Evolutionary conservation across 30 jellyfish, hydroid and myxozoan genomes (phyloP), one percentile per base, ranked within the genome.

Genomic region (Hydractinia echinata): DNA sequence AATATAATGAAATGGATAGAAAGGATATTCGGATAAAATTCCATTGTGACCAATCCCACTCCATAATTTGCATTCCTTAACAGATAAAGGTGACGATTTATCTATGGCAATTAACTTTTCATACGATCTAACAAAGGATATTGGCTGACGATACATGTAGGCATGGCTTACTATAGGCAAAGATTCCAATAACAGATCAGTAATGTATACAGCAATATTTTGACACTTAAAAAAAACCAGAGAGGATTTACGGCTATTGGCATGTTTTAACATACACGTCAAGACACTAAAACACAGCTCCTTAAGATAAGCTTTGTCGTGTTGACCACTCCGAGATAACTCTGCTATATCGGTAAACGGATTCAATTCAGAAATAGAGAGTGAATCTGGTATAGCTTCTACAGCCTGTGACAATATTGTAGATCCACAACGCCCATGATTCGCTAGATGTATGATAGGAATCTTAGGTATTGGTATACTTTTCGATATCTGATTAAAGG

Each of bases 381-480:
- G 60, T 5, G 85, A 13, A 8, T 58, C 48, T 4, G 85, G 85
- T 53, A 77, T 77, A 19, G 77, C 50, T 15, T 77, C 85, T 53
- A 77, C 55, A 9, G 60, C 52, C 55, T 77, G 51, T 10, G 79
- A 13, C 19, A 77, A 20, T 18, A 77, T 51, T 4, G 85, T 77
- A 14, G 85, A 77, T 7, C 85, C 85, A 54, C 85, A 77, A 54
- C 85, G 85, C 0, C 85, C 85, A 77, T 77, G 85, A 58, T 77
- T 77, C 9, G 85, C 82, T n/a, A 77, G 55, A 77, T 77, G 85
- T 48, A 77, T 61, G 15, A 77, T 61, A 9, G 85, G 85, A 9
- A 77, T 61, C 52, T 77, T 54, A 5, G 85, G 82, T 66, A 54
- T 5, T 53, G n/a, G 16, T 8, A 77, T 58, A 16, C 30, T 55